Evolutionary conservation across 2,888 invertebrate species (phyloP), one percentile per base, ranked within the genome.

Genomic region (Odontothrips loti): DNA sequence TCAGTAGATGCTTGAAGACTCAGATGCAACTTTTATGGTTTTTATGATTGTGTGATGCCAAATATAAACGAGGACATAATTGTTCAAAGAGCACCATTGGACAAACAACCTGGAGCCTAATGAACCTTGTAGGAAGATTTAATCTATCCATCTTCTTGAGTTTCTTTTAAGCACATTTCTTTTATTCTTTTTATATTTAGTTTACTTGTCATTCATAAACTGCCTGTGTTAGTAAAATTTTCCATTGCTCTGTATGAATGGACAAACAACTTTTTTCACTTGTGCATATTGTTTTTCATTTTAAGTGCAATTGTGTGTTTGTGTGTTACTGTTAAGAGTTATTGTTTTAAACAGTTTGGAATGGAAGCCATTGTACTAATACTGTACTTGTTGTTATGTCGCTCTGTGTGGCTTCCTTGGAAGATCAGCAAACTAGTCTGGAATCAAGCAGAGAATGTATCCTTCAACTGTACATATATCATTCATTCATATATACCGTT

Each of bases 401-500:
- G 23, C 27, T 27, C 23, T 75, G 58, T 58, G 17, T 58, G 58
- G 58, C 58, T 58, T 58, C 27, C 68, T 27, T 12, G 68, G 27
- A 75, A 75, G 68, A 75, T 75, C 68, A 27, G 12, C 12, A 12
- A 75, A 75, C 68, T 75, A 75, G 68, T 75, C 68, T 75, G 27
- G 68, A 75, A 75, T 75, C 27, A 75, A 75, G 68, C 9, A 75
- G 68, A 12, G 23, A 75, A 27, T n/a, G 68, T 23, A 75, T 12
- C 27, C 12, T 12, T 75, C 10, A 27, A 75, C 27, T 75, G 68
- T 75, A 75, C 12, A 23, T 75, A 75, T 27, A 75, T 23, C n/a
- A 75, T 27, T 23, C 51, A 51, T 51, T 75, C 23, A 75, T 75
- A 4, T 75, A 58, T 17, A 58, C 8, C 9, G 58, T 23, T 75